phyloP scores from a whole-genome alignment of 2,888 invertebrate genomes.

The Cartodere bifasciata region DNA sequence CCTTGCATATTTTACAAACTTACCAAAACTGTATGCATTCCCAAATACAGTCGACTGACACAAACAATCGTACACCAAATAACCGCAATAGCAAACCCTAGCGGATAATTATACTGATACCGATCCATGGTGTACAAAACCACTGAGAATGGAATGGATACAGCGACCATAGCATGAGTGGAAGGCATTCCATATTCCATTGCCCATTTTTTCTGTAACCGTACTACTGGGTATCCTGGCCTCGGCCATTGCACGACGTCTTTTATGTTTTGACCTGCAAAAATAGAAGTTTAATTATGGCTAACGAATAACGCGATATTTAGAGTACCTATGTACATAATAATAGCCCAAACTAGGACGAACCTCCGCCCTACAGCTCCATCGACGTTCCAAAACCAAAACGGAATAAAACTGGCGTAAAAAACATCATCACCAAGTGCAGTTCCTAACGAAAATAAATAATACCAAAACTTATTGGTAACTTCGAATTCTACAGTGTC shows the following conservation, averaged over 20 bases:
- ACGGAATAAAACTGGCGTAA: constrained; percentile 82
- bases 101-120: constrained; percentile 55
- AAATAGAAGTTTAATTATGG: no score
- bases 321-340: constrained; percentile 84
- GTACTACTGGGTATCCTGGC: constrained; percentile 71
- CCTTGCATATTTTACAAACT: no score
- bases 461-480: constrained; percentile 69
- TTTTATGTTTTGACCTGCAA: constrained; percentile 72
- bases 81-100: constrained; percentile 46
- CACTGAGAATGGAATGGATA: constrained; percentile 77
- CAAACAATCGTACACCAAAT: constrained; percentile 68
- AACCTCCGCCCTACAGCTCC: constrained; percentile 74
- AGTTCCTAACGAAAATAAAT: constrained; percentile 72
- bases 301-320: no score
- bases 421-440: constrained; percentile 83
- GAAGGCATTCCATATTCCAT: constrained; percentile 93
- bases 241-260: constrained; percentile 80
- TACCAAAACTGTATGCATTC: constrained; percentile 86
- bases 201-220: constrained; percentile 78
- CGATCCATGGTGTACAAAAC: constrained; percentile 67
- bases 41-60: constrained; percentile 75
- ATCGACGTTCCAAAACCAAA: constrained; percentile 92
- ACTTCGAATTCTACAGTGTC: constrained; percentile 36
- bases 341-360: constrained; percentile 67
- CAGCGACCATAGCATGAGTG: constrained; percentile 85